phyloP scores from a whole-genome alignment of 2,888 invertebrate genomes.

The Sarcophaga variegata region DNA sequence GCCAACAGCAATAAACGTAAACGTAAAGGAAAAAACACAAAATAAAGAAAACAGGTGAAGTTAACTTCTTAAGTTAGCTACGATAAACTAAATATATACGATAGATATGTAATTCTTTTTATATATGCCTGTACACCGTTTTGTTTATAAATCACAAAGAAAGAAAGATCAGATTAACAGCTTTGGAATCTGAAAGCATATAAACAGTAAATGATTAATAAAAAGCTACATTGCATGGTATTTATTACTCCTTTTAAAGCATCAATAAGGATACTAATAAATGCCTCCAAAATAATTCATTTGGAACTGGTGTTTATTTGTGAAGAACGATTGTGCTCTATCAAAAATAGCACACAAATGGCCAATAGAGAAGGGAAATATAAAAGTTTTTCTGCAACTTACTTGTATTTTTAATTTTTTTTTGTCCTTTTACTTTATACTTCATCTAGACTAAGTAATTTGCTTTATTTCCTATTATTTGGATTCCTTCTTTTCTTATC shows the following conservation, averaged over 20 bases:
- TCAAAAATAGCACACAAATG: conserved; percentile 7
- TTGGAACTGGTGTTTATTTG: too few species aligned
- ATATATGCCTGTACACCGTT: too few species aligned
- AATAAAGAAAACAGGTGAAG: not conserved
- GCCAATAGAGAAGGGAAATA: not conserved
- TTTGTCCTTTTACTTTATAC: conserved; percentile 9
- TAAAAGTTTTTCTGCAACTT: not conserved
- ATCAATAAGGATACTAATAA: too few species aligned
- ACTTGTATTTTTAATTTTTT: not conserved
- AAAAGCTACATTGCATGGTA: too few species aligned
- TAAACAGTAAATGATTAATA: too few species aligned
- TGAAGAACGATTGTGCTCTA: not conserved
- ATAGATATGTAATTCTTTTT: too few species aligned
- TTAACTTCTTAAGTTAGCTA: not conserved
- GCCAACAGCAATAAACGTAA: not conserved
- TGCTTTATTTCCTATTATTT: conserved; percentile 52
- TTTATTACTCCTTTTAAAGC: too few species aligned
- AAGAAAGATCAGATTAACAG: too few species aligned
- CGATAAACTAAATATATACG: not conserved
- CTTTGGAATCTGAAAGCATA: too few species aligned
- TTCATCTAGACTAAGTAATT: conserved; percentile 49
- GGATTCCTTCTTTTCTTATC: conserved; percentile 12
- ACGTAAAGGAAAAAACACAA: not conserved
- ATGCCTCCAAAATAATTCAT: too few species aligned
- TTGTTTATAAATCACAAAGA: too few species aligned